Base-by-base conservation (phyloP, 2,888 invertebrate species). In the Callyntrura sp. region DNA sequence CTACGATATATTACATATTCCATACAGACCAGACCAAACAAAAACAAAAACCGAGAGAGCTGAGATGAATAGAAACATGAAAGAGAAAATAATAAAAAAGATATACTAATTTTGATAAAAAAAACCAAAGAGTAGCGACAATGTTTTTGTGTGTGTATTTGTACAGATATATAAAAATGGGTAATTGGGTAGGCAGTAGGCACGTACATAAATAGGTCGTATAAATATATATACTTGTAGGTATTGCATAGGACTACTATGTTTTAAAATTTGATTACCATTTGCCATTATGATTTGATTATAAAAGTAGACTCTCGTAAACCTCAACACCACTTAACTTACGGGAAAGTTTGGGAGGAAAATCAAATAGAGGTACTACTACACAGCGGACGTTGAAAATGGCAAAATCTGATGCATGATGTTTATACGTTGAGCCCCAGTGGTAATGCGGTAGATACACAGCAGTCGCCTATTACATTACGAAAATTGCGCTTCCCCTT, bases 21-120 rank as follows among this genome's bases (percentile, higher is more conserved):
- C 43, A 70, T 35, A 35, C 43, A 70, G 45, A 70, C 70, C 84
- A 85, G 84, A 85, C 84, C 84, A 85, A 85, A 85, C 20, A 23
- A 48, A n/a, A 62, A 73, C 82, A 35, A 70, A 85, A 85, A 85
- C 84, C 84, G 84, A 85, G 84, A 85, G 84, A 85, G 84, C 84
- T 85, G 84, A 85, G 84, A 85, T 85, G 84, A 73, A 84, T 70
- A 23, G 62, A 62, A 60, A 62, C 62, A 45, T 70, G 43, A 45
- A 70, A 57, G 65, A 73, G 23, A 70, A 83, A 68, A 84, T 43
- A 83, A 48, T 35, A 35, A 35, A 35, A 35, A 35, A 35, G 35
- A 83, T 68, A 60, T 73, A 48, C 70, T 85, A 85, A 85, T 85
- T 85, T 85, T 85, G 73, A 85, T 85, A 85, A 85, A 73, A 70